Evolutionary conservation across 2,888 invertebrate species (phyloP), one percentile per base, ranked within the genome.

Genomic region (Spicauda simplicius): DNA sequence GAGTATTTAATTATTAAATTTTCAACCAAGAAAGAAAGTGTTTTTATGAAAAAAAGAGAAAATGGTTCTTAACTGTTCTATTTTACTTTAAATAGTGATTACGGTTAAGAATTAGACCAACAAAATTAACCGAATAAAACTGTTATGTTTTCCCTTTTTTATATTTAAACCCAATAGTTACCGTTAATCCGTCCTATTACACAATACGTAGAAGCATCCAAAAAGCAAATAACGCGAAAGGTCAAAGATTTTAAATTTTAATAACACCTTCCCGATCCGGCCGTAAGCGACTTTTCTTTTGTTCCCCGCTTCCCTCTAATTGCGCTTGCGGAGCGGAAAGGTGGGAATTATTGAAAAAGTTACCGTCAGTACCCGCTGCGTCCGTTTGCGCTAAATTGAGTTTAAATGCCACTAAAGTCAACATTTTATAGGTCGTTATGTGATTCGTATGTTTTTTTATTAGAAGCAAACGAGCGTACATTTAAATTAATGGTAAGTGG

Each of bases 301-400:
- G 79, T 81, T 82, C 80, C 72, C 73, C 76, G 71, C 75, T 80
- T 77, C 70, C 76, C 76, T 83, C 80, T 85, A 85, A 87, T 84
- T 84, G 83, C 74, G 82, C 81, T 80, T 80, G 79, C 83, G 72
- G 76, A 80, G 79, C 81, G 82, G 82, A 80, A 78, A 78, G 75
- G 72, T 73, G 78, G 80, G 80, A 84, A 85, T 86, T 86, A 88
- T 88, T 87, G 87, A 87, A 87, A 88, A 86, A 86, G 83, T 86
- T 85, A 66, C 76, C 76, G 75, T 81, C 80, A 79, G 78, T 78
- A 75, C 77, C 37, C n/a, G 41, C 64, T 30, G 57, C 20, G 58
- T 58, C 52, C 64, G 58, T 64, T 64, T 64, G 64, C 58, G 41
- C 64, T 58, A 64, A 58, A 64, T 64, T 64, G 52, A 58, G 52